Evolutionary conservation across 1,140 invertebrate genomes (phyloP).

Genomic region (Drosophila santomea): DNA sequence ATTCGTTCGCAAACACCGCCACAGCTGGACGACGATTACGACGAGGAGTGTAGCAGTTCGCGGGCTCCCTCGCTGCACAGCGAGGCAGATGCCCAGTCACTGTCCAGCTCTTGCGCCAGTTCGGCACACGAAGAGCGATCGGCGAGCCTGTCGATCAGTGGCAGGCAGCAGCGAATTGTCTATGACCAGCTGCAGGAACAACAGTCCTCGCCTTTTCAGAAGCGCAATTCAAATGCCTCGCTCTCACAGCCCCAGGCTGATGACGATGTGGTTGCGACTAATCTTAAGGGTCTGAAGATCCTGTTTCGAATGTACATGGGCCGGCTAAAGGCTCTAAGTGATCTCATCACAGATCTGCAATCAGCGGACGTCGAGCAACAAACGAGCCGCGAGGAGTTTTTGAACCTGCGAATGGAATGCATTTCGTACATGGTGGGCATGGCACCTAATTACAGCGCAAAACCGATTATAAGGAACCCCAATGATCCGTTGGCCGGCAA

Average conservation of each 20-base stretch:
- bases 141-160: constrained; percentile 46
- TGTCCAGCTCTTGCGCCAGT: constrained; percentile 77
- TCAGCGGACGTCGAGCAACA: constrained; percentile 78
- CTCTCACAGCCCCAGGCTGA: constrained; percentile 63
- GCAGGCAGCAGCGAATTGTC: constrained; percentile 74
- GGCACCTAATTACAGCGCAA: constrained; percentile 67
- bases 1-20: constrained; percentile 70
- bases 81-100: constrained; percentile 75
- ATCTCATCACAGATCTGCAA: constrained; percentile 78
- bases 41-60: constrained; percentile 75
- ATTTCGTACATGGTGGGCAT: constrained; percentile 76
- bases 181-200: constrained; percentile 80
- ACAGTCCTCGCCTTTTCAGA: constrained; percentile 67
- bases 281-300: constrained; percentile 80
- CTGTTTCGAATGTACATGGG: constrained; percentile 84
- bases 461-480: constrained; percentile 41
- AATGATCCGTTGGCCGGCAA: constrained; percentile 54
- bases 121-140: constrained; percentile 73
- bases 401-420: constrained; percentile 77
- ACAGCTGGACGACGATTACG: constrained; percentile 72
- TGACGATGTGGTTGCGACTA: constrained; percentile 59
- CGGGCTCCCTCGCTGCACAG: constrained; percentile 72
- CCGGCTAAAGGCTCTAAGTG: constrained; percentile 71
- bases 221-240: constrained; percentile 71
- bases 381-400: constrained; percentile 66